Evolutionary conservation across 2,888 invertebrate genomes (phyloP), one percentile per base, ranked within the genome.

Genomic region (Chrysolina oricalcia): DNA sequence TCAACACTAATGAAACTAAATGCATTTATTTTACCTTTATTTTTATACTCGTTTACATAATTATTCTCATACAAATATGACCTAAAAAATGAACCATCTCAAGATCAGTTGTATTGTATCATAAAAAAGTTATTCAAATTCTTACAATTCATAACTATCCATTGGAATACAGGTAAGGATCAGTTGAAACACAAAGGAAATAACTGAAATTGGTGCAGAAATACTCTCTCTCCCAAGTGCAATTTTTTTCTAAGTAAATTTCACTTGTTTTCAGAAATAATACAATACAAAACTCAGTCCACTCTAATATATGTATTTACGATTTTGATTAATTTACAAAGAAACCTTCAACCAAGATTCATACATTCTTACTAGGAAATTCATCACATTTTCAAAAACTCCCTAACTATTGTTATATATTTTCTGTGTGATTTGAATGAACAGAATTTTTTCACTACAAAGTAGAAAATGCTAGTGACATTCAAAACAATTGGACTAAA

Each of bases 61-160:
- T 67, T 27, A 81, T 82, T 77, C 79, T 81, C 77, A 81, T 82
- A 83, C 81, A 83, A 83, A 83, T 82, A 81, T 81, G 76, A 82
- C 74, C 82, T 83, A 82, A 82, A 83, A 83, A 79, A 72, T n/a
- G 27, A 68, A 35, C 35, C 35, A 35, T 35, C 3, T 35, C 35
- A 35, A 19, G 17, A 79, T 71, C 73, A 75, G 71, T 72, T 73
- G 59, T 75, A 71, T 64, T 67, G 62, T 75, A 80, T 77, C 74
- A 81, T 81, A 79, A 72, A 80, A 81, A 76, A 76, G 70, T 72
- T 74, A 73, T n/a, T 23, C 66, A 48, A 69, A 59, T 72, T 53
- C 63, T 66, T 71, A 59, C 70, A 72, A 69, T 63, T 62, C 50
- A 72, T 69, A 69, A 72, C 21, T 75, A 46, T 75, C 53, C 56